These are phyloP conservation scores for Aphaenogaster rudis DNA, from an alignment of 1,140 invertebrate genomes.

Conservation along the genomic window DNA sequence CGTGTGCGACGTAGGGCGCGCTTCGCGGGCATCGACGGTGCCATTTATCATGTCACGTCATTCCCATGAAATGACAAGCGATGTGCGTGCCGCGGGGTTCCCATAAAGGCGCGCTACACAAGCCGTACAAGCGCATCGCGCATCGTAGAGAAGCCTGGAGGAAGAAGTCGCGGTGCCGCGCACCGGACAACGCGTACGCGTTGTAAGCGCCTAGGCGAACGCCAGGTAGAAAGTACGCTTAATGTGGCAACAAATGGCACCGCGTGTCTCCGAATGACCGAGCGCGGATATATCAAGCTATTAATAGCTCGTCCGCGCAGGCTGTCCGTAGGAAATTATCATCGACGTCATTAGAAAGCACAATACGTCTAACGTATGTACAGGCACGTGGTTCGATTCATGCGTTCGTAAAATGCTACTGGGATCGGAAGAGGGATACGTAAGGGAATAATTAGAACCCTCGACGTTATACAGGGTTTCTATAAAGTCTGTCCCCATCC, in stretches of 20 bases:
- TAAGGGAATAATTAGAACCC: not conserved
- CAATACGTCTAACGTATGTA: not conserved
- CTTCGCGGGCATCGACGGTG: constrained; percentile 12
- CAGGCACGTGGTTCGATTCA: not conserved
- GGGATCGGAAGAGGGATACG: not conserved
- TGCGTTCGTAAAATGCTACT: not conserved
- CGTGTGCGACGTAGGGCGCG: constrained; percentile 7
- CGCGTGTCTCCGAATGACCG: constrained; percentile 5
- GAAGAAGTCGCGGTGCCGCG: not conserved
- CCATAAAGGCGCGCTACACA: constrained; percentile 42
- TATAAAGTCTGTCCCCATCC: too few species aligned
- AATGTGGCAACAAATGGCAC: constrained; percentile 36
- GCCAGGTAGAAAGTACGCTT: constrained; percentile 21
- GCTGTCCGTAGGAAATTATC: constrained; percentile 37
- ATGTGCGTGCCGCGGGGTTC: constrained; percentile 40
- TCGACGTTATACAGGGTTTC: not conserved
- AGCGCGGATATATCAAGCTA: constrained; percentile 25
- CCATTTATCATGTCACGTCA: constrained; percentile 66
- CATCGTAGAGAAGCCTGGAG: not conserved
- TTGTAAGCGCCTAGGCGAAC: not conserved
- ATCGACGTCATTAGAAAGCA: constrained; percentile 21
- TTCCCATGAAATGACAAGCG: constrained; percentile 58
- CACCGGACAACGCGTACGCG: not conserved
- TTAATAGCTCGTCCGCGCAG: constrained; percentile 27
- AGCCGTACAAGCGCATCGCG: not conserved